Percentiles rank a stretch among this genome's conserved stretches.
These are phyloP conservation scores for Hirundichthys speculiger DNA, from an alignment of 2,113 vertebrate genomes.

Conservation along the genomic window DNA sequence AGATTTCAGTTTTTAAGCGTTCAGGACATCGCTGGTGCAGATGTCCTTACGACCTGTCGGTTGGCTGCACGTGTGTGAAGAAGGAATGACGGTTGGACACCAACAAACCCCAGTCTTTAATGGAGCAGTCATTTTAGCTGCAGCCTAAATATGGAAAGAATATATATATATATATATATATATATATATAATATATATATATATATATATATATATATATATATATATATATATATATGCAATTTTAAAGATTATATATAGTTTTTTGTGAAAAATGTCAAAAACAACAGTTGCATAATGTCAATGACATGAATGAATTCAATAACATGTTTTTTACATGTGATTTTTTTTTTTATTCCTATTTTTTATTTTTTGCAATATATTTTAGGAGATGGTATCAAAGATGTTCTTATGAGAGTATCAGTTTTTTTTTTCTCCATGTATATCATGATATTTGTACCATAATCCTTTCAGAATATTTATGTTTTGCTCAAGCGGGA, in stretches of 20 bases:
- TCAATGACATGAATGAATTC: constrained; percentile 16
- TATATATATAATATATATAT: too few relatives aligned
- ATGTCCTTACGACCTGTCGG: constrained; percentile 36
- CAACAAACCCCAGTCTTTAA: too few relatives aligned
- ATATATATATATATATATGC: too few relatives aligned
- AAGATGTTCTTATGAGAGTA: background rate
- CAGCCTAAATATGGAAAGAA: background rate
- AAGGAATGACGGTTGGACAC: background rate
- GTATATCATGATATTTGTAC: too few relatives aligned
- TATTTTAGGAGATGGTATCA: background rate
- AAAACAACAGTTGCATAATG: background rate
- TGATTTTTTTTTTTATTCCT: background rate
- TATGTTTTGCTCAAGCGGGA: too few relatives aligned
- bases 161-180: too few relatives aligned
- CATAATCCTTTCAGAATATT: too few relatives aligned
- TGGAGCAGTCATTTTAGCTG: background rate
- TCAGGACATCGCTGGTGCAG: background rate
- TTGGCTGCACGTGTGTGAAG: constrained; percentile 53
- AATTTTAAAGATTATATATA: too few relatives aligned
- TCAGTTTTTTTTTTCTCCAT: background rate
- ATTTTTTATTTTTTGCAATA: background rate
- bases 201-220: too few relatives aligned
- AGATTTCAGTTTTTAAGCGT: background rate
- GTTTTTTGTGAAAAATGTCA: too few relatives aligned
- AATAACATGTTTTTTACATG: constrained; percentile 8